A percentile compares a stretch with the other conserved stretches of the same genome.
Conservation (phyloP, 2,888 invertebrate genomes). For the Urechis unicinctus region DNA sequence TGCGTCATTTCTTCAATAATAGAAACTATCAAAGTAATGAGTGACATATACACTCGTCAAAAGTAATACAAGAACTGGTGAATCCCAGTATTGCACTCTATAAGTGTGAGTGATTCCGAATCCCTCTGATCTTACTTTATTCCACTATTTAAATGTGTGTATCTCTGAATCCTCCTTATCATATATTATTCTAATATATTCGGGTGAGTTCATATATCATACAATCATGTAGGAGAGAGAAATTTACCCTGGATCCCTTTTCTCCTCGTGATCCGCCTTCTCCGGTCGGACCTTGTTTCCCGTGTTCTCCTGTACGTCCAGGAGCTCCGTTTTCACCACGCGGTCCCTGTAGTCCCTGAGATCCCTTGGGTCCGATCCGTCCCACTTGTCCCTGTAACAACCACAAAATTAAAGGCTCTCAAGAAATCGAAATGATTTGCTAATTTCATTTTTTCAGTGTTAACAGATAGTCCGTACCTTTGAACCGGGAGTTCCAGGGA, state of each 20-base stretch:
- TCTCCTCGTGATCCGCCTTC: conserved; percentile 15
- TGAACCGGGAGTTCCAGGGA: conserved; percentile 22
- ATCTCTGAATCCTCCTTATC: no score
- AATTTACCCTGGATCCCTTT: conserved; percentile 19
- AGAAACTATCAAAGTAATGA: not conserved
- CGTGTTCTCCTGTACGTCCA: conserved; percentile 11
- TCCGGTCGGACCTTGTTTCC: conserved; percentile 14
- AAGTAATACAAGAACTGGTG: not conserved
- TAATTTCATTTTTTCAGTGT: not conserved
- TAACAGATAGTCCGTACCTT: conserved; percentile 12
- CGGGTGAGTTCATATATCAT: no score
- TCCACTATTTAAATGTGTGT: no score
- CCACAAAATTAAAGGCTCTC: no score
- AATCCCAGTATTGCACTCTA: no score
- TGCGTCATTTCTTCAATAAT: not conserved
- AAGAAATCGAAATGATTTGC: no score
- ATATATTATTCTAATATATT: no score
- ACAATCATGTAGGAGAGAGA: no score
- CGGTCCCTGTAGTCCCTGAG: conserved; percentile 17
- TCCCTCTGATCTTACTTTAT: no score
- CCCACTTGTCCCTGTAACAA: conserved; percentile 16
- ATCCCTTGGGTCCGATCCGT: conserved; percentile 16
- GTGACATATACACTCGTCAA: not conserved
- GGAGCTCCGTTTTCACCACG: conserved; percentile 12
- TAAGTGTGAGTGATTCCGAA: no score